A percentile compares a stretch with the other conserved stretches of the same genome.
Conservation (phyloP, 2,888 invertebrate species). For the Drosophila imparisetae region DNA sequence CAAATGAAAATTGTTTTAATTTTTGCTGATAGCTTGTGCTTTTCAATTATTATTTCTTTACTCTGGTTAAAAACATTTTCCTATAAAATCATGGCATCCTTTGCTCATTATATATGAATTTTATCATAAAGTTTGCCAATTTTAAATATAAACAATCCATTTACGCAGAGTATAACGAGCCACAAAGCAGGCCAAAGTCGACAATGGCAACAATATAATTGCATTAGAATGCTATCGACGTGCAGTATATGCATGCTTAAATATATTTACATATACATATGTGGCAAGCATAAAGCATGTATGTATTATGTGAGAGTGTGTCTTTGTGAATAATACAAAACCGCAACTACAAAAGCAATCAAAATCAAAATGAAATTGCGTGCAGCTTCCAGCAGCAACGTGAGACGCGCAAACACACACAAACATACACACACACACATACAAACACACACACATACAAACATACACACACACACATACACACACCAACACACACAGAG, state of each 20-base stretch:
- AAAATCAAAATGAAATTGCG: slow-evolving; percentile 74
- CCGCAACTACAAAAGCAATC: slow-evolving; percentile 51
- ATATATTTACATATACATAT: background rate
- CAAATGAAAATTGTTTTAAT: background rate
- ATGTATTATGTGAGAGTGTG: slow-evolving; percentile 15
- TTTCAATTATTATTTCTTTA: background rate
- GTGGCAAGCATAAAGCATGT: slow-evolving; percentile 4
- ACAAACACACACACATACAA: background rate
- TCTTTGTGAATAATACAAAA: slow-evolving; percentile 24
- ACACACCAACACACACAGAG: slow-evolving; percentile 14
- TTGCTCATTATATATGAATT: background rate
- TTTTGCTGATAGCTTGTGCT: background rate
- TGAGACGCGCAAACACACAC: slow-evolving; percentile 4
- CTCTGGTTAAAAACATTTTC: background rate
- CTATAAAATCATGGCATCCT: background rate
- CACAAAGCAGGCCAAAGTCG: slow-evolving; percentile 6
- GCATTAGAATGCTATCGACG: slow-evolving; percentile 29
- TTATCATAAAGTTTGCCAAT: background rate
- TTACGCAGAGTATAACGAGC: background rate
- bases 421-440: slow-evolving; percentile 11
- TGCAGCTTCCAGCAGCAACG: slow-evolving; percentile 57
- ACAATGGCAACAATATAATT: slow-evolving; percentile 17
- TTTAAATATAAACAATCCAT: background rate
- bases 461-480: background rate
- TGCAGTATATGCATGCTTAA: slow-evolving; percentile 16